These are phyloP conservation scores for Acronicta aceris DNA, from an alignment of 2,888 invertebrate species.

Conservation along the genomic window DNA sequence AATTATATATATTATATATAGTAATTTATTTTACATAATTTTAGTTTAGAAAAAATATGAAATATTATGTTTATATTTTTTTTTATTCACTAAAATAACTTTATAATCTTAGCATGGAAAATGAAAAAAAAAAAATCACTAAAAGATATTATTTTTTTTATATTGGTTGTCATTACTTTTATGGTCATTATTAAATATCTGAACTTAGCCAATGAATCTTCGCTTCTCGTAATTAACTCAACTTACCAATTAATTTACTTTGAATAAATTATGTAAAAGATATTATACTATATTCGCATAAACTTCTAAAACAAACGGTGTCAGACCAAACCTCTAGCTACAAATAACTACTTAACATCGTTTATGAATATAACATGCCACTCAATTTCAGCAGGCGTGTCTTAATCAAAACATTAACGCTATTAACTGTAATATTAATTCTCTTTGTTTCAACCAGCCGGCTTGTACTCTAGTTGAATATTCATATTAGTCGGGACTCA, in stretches of 20 bases:
- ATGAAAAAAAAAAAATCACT: too few species aligned
- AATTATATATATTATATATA: too few species aligned
- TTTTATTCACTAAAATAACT: too few species aligned
- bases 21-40: too few species aligned
- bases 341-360: conserved; percentile 53
- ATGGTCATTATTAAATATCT: too few species aligned
- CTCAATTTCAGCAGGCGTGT: conserved; percentile 71
- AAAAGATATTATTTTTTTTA: too few species aligned
- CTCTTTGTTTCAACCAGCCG: conserved; percentile 65
- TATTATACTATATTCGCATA: conserved; percentile 1
- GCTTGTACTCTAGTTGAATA: conserved; percentile 74
- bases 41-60: too few species aligned
- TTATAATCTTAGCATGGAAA: too few species aligned
- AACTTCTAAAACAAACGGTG: conserved; percentile 1
- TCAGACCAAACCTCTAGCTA: conserved; percentile 21
- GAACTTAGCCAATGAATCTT: too few species aligned
- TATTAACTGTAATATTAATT: conserved; percentile 71
- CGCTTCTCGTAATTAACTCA: too few species aligned
- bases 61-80: too few species aligned
- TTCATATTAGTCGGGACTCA: conserved; percentile 66
- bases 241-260: neutral
- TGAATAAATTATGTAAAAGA: neutral
- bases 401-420: conserved; percentile 73
- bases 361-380: conserved; percentile 69
- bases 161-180: too few species aligned